A percentile compares a stretch with the other conserved stretches of the same genome.
Evolutionary conservation across 2,113 vertebrate genomes (phyloP).

Genomic region (Falcunculus frontatus): DNA sequence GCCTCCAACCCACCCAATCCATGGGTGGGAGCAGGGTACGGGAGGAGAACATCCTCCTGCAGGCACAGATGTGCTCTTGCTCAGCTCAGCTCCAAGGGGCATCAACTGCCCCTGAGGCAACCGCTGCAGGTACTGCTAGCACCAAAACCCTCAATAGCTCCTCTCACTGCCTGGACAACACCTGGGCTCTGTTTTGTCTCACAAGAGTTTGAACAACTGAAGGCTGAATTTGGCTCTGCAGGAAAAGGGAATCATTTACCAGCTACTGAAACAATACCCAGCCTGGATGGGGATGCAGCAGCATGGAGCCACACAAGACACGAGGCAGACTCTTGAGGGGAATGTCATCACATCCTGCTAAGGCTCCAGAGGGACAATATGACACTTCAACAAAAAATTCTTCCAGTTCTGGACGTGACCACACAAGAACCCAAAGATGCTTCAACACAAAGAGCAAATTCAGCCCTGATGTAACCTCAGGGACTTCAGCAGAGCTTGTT

Average conservation of each 20-base stretch:
- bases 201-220: neutral
- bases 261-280: neutral
- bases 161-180: neutral
- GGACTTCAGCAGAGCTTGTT: neutral
- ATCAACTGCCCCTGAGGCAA: neutral
- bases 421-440: neutral
- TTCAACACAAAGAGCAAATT: neutral
- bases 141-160: neutral
- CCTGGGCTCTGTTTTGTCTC: neutral
- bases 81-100: neutral
- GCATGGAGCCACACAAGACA: neutral
- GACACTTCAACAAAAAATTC: neutral
- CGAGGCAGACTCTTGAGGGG: neutral
- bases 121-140: neutral
- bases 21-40: neutral
- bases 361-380: neutral
- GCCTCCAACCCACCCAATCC: neutral
- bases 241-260: neutral
- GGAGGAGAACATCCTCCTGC: neutral
- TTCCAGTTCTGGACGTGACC: neutral
- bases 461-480: neutral
- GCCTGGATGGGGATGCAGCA: neutral
- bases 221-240: neutral
- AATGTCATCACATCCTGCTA: neutral
- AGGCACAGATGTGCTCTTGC: neutral